Evolutionary conservation across 2,113 vertebrate species (phyloP), one percentile per base, ranked within the genome.

Genomic region (Mesoclemmys tuberculata): DNA sequence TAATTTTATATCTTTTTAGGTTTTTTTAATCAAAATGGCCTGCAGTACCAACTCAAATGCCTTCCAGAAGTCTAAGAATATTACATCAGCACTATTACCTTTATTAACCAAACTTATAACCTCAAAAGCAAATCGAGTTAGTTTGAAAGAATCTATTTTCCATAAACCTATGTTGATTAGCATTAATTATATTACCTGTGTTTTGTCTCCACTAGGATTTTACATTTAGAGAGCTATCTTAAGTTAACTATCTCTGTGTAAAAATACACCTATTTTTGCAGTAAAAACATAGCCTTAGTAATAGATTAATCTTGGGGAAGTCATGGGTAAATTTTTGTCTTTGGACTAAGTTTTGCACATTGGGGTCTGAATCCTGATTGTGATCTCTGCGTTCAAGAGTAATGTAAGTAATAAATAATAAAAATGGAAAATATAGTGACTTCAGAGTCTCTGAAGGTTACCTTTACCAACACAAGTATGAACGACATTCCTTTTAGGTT

Each of bases 381-480:
- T 88, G 93, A 71, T 61, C 0, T 0, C 46, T 80, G 44, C 19
- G n/a, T 93, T 92, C 56, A 31, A 82, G 38, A 56, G 80, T 90
- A 93, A 94, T 38, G 55, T 5, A 41, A 80, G 2, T 24, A 85
- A 84, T 90, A 93, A 93, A 92, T 87, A 90, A 77, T 44, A 90
- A 90, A 56, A 94, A 80, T 80, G 6, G 85, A 94, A 51, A 11
- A 51, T 11, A 51, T 11, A 51, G 14, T 10, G 51, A 52, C 51
- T 52, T 52, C 14, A 52, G 51, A 52, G 46, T 46, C 46, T 46
- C 8, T 46, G 46, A n/a, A 51, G 16, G 54, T 54, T 71, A 71
- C 56, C 75, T 90, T 88, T 93, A 55, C 64, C 71, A 90, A 46
- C 31, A 49, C 89, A 94, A 95, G 87, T 95, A 92, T 81, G 46